A percentile compares a stretch with the other conserved stretches of the same genome.
These are phyloP conservation scores for Eulemur mongoz DNA, from an alignment of 2,797 vertebrate species.

Conservation along the genomic window DNA sequence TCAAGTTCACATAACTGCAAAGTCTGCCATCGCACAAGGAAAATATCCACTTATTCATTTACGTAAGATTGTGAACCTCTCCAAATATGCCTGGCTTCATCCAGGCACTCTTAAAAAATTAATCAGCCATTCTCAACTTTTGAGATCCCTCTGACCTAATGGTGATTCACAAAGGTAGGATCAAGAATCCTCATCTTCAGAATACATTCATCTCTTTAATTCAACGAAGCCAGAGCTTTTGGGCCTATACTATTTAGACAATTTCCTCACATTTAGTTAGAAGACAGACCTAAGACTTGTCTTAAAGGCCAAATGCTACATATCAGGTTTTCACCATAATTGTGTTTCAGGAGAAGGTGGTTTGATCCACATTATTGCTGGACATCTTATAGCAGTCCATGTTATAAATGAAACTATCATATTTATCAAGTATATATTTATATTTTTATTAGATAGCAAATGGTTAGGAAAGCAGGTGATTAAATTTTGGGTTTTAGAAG, in stretches of 20 bases:
- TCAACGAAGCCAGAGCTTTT: background rate
- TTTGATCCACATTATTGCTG: background rate
- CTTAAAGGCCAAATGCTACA: background rate
- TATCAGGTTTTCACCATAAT: background rate
- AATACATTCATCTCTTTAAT: background rate
- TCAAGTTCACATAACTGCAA: background rate
- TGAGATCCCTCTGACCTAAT: background rate
- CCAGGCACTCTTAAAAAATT: background rate
- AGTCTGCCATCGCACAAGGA: background rate
- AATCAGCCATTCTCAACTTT: background rate
- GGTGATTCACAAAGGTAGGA: background rate
- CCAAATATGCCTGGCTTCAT: background rate
- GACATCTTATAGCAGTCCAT: background rate
- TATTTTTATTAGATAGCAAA: constrained; percentile 8
- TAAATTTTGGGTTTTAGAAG: background rate
- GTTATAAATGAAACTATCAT: background rate
- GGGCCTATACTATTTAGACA: background rate
- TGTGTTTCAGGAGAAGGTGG: background rate
- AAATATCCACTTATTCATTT: background rate
- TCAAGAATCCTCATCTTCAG: constrained; percentile 20
- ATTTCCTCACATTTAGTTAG: background rate
- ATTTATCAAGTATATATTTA: background rate
- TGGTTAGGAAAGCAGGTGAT: background rate
- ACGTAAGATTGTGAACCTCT: background rate
- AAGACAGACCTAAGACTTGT: background rate